A percentile compares a stretch with the other conserved stretches of the same genome.
Evolutionary conservation across 2,113 vertebrate species (phyloP).

Genomic region (Chaetops frenatus): DNA sequence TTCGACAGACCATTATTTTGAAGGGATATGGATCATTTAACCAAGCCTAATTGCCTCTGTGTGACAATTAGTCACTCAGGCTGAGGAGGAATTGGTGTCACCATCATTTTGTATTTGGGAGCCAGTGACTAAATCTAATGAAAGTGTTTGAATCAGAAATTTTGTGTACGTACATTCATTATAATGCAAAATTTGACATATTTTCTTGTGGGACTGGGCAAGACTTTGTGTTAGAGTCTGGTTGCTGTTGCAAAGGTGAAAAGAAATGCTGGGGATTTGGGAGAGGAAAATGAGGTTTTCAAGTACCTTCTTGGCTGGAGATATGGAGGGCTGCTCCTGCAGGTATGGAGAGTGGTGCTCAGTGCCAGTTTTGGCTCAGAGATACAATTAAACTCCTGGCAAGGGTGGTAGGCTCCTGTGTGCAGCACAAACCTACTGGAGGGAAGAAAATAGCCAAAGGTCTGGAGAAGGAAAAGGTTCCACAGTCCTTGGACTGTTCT

Average conservation of each 20-base stretch:
- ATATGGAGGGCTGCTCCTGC: neutral
- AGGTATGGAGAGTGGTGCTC: neutral
- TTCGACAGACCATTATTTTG: slow-evolving; percentile 49
- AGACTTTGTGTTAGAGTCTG: neutral
- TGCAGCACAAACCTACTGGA: neutral
- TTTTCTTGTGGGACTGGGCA: neutral
- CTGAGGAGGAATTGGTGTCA: slow-evolving; percentile 25
- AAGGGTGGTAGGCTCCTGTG: neutral
- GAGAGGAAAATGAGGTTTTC: neutral
- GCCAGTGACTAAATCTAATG: slow-evolving; percentile 35
- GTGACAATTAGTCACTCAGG: slow-evolving; percentile 51
- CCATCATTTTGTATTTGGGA: slow-evolving; percentile 13
- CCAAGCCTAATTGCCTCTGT: slow-evolving; percentile 50
- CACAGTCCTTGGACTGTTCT: neutral
- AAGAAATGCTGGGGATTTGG: neutral
- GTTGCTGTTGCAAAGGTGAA: neutral
- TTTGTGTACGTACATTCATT: neutral
- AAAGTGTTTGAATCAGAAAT: slow-evolving; percentile 27
- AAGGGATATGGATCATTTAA: slow-evolving; percentile 58
- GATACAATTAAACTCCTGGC: neutral
- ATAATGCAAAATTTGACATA: neutral
- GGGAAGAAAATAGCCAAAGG: neutral
- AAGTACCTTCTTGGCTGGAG: neutral
- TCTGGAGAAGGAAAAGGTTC: neutral
- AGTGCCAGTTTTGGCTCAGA: neutral